Evolutionary conservation across 2,797 vertebrate species (phyloP), one percentile per base, ranked within the genome.

Genomic region (Phataginus tetradactyla): DNA sequence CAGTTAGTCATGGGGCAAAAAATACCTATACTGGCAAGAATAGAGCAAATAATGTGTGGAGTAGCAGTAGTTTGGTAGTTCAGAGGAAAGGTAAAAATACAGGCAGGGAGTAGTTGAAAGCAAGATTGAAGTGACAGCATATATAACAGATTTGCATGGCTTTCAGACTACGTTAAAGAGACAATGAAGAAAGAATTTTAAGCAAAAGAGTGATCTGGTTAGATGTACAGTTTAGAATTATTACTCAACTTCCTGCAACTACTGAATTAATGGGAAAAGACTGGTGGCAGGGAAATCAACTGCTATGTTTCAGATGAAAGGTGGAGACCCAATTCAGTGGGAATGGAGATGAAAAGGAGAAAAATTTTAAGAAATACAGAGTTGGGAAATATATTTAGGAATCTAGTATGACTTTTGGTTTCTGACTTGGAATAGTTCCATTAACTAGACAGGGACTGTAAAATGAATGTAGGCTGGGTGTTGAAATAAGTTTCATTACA

Each of bases 91-190:
- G 63, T 80, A 92, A 92, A 97, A 90, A 95, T 25, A 93, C 2
- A 96, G 68, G 37, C 25, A 37, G 51, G 72, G 63, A 39, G 80
- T 49, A 51, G 42, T 64, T 72, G 45, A 95, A 95, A 95, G 75
- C 61, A 90, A 88, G 85, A 55, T 25, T 72, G 63, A 95, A 77
- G 68, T 83, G 72, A 81, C 7, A 74, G 66, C 77, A 32, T 69
- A 78, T 11, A 69, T 64, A 69, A 14, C 45, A 92, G 49, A 96
- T 61, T 91, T 81, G 71, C 61, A 57, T 64, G 72, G 69, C 39
- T 96, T 96, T 77, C 42, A 66, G 53, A 72, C 37, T 64, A 45
- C 84, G 80, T 91, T 94, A 90, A 93, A 84, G 85, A 97, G 71
- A 57, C n/a, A 84, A 7, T 61, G n/a, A 91, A 80, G 59, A 37